A percentile compares a stretch with the other conserved stretches of the same genome.
phyloP scores from a whole-genome alignment of 2,888 invertebrate genomes.

The Hypomecis punctinalis region DNA sequence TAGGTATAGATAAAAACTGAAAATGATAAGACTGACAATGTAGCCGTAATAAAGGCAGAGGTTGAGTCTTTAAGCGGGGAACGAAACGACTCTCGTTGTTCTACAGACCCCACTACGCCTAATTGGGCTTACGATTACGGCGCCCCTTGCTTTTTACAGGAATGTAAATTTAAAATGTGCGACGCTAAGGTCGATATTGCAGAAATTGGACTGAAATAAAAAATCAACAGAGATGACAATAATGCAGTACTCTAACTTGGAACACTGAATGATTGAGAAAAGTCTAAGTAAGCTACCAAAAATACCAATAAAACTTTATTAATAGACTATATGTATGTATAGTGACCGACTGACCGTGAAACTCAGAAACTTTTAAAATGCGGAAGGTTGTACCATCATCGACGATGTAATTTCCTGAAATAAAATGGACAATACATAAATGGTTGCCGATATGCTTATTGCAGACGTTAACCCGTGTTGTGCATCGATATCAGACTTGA shows the following conservation, averaged over 20 bases:
- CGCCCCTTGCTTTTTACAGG: slow-evolving; percentile 44
- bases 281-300: too few relatives aligned
- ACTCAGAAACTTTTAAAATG: too few relatives aligned
- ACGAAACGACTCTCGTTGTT: slow-evolving; percentile 55
- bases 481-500: too few relatives aligned
- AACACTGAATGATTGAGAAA: too few relatives aligned
- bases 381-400: too few relatives aligned
- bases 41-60: slow-evolving; percentile 57
- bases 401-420: too few relatives aligned
- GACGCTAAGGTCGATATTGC: slow-evolving; percentile 54
- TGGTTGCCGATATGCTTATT: too few relatives aligned
- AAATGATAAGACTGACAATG: slow-evolving; percentile 51
- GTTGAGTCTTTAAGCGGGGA: slow-evolving; percentile 58
- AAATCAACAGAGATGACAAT: slow-evolving; percentile 45
- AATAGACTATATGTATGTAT: too few relatives aligned
- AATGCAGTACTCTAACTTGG: slow-evolving; percentile 14
- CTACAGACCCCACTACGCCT: slow-evolving; percentile 58
- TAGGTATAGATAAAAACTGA: slow-evolving; percentile 38
- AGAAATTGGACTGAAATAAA: slow-evolving; percentile 53
- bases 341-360: too few relatives aligned
- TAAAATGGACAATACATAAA: too few relatives aligned
- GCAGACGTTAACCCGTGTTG: too few relatives aligned
- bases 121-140: slow-evolving; percentile 65
- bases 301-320: too few relatives aligned
- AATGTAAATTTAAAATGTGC: slow-evolving; percentile 54